phyloP scores from a whole-genome alignment of 2,113 vertebrate genomes.

The Collichthys lucidus region DNA sequence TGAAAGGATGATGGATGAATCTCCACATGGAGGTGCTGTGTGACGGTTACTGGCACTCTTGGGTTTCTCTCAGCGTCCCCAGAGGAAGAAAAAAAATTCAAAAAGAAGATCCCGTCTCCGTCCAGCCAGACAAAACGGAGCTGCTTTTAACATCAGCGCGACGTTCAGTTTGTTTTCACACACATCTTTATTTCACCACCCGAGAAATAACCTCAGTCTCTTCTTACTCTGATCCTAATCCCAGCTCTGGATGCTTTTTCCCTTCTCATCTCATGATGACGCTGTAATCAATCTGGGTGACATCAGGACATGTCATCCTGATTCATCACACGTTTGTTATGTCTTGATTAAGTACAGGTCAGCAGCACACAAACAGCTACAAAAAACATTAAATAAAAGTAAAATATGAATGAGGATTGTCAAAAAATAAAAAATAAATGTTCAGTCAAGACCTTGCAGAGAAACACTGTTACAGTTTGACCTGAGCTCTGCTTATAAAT shows the following conservation, averaged over 20 bases:
- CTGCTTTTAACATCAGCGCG: slow-evolving; percentile 51
- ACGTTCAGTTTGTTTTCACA: slow-evolving; percentile 3
- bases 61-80: not conserved
- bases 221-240: not conserved
- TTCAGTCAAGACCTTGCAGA: too few species aligned
- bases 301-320: not conserved
- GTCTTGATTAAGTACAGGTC: not conserved
- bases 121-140: slow-evolving; percentile 35
- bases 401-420: too few species aligned
- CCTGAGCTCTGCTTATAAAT: too few species aligned
- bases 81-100: not conserved
- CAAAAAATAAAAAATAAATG: too few species aligned
- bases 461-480: too few species aligned
- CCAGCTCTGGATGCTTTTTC: not conserved
- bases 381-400: too few species aligned
- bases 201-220: not conserved
- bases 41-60: not conserved
- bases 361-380: not conserved
- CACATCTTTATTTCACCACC: slow-evolving; percentile 32
- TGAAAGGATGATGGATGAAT: not conserved
- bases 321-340: not conserved
- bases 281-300: not conserved
- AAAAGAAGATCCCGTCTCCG: not conserved
- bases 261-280: slow-evolving; percentile 3
- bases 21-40: not conserved